Evolutionary conservation across 1,140 invertebrate genomes (phyloP).

Genomic region (Diorhabda carinulata): DNA sequence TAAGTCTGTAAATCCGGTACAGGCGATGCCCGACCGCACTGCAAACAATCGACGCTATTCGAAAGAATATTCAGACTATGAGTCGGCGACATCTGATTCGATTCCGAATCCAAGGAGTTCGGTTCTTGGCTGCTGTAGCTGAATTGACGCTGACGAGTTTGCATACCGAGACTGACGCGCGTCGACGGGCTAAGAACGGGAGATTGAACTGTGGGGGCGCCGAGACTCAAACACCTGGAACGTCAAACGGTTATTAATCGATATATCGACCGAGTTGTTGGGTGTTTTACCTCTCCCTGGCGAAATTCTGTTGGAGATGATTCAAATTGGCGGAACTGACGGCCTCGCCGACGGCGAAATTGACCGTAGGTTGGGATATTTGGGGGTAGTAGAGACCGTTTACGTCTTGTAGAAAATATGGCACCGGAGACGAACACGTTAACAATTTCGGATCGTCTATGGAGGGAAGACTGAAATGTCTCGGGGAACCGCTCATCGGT

Average conservation of each 20-base stretch:
- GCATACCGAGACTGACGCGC: conserved; percentile 58
- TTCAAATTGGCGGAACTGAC: conserved; percentile 51
- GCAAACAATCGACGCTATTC: conserved; percentile 53
- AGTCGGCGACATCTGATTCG: conserved; percentile 51
- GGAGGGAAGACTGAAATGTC: conserved; percentile 60
- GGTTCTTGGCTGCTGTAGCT: conserved; percentile 69
- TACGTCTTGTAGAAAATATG: conserved; percentile 43
- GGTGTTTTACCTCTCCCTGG: conserved; percentile 39
- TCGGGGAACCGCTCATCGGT: conserved; percentile 45
- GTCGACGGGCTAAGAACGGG: conserved; percentile 59
- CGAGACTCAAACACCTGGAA: conserved; percentile 56
- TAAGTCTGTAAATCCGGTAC: conserved; percentile 66
- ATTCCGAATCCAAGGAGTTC: conserved; percentile 56
- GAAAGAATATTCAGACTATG: conserved; percentile 51
- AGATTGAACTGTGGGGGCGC: conserved; percentile 49
- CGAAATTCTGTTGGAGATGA: conserved; percentile 41
- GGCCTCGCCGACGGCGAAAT: conserved; percentile 64
- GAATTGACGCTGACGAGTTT: conserved; percentile 55
- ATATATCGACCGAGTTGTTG: background rate
- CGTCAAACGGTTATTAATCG: background rate
- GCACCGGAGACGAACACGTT: conserved; percentile 43
- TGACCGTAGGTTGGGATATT: conserved; percentile 50
- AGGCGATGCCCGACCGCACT: conserved; percentile 59
- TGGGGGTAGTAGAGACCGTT: conserved; percentile 42
- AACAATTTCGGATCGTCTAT: conserved; percentile 54